Evolutionary conservation across 35 echinoderm and acorn worm genomes (phyloP), one percentile per base, ranked within the genome.

Genomic region (Holothuria glaberrima): DNA sequence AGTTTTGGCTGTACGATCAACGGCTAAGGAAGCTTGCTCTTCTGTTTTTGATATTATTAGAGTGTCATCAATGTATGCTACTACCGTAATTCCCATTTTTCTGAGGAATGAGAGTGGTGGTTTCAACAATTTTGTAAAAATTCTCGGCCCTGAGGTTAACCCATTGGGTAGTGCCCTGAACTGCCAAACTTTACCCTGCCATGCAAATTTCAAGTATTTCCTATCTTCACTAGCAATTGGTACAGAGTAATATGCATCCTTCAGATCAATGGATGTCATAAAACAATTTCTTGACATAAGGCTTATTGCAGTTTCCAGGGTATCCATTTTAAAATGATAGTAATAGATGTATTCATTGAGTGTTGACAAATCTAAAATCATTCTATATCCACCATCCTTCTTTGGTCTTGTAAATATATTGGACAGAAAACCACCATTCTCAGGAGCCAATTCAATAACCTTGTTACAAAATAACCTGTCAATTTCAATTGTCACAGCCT

Each of bases 261-360:
- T 71, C 27, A 89, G 87, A 32, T 89, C 87, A n/a, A 89, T 89
- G 13, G 70, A 89, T 65, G 88, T 48, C 88, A 79, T 89, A 89
- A 71, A 89, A 73, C 86, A 89, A 28, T 13, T 19, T 16, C 24
- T 48, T 54, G 21, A 73, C 66, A 89, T 89, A 18, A 73, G 21
- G 6, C 32, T 73, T 5, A 89, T 73, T n/a, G 68, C 68, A 5
- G 88, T 54, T 21, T 63, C 54, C 0, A 90, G 48, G 17, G 88
- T 90, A 26, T 90, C 74, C 88, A 80, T 90, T 90, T 90, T 26
- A 32, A 65, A 68, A 32, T 68, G 64, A 24, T 68, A 24, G 64
- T 68, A 68, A 26, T 12, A 25, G 64, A 68, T 68, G 64, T 68
- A 0, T 1, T 68, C 64, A 68, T 68, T 68, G 64, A 68, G 64